These are phyloP conservation scores for Stegophylla sp. DNA, from an alignment of 2,888 invertebrate species.

Conservation along the genomic window DNA sequence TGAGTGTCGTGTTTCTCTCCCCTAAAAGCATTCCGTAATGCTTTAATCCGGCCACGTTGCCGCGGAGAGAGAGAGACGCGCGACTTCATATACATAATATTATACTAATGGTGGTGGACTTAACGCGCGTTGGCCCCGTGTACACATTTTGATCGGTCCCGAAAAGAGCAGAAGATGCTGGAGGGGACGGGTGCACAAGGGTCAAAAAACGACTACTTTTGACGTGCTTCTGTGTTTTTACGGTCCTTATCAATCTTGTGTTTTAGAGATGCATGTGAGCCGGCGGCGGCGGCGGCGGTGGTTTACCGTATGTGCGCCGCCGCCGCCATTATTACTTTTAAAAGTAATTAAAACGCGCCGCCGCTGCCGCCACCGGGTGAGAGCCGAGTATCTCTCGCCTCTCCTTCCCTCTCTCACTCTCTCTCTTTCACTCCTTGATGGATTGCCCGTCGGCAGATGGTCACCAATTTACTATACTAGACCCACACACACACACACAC, in stretches of 20 bases:
- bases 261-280: conserved; percentile 38
- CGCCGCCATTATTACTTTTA: conserved; percentile 57
- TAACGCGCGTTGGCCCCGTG: too few species aligned
- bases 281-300: too few species aligned
- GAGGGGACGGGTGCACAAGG: too few species aligned
- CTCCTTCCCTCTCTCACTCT: too few species aligned
- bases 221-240: conserved; percentile 42
- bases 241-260: conserved; percentile 57
- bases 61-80: background rate
- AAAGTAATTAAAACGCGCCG: conserved; percentile 57
- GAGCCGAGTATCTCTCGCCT: too few species aligned
- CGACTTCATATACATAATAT: too few species aligned
- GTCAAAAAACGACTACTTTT: conserved; percentile 31
- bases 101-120: conserved; percentile 50
- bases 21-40: conserved; percentile 32
- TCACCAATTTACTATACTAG: conserved; percentile 52
- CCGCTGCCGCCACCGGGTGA: conserved; percentile 44
- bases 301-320: conserved; percentile 55
- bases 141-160: conserved; percentile 33
- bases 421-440: conserved; percentile 56
- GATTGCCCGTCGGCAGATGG: conserved; percentile 55
- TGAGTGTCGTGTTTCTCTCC: conserved; percentile 38
- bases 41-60: conserved; percentile 36
- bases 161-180: conserved; percentile 32
- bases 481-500: too few species aligned